Conservation (phyloP, 2,113 vertebrate genomes). For the Cyphomyrus discorhynchus region DNA sequence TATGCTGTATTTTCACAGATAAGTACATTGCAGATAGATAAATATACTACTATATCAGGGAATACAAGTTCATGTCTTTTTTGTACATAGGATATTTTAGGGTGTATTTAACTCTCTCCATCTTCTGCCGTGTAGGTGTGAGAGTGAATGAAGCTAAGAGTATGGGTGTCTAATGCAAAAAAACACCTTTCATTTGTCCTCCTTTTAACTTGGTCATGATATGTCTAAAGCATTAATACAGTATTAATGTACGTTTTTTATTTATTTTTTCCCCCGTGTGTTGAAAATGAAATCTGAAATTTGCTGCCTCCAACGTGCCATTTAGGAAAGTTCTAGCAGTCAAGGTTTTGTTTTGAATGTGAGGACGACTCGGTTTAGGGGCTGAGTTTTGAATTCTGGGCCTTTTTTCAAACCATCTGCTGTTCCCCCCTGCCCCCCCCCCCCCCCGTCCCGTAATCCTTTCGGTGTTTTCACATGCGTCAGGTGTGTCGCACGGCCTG, state of each 20-base stretch:
- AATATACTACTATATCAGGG: constrained; percentile 6
- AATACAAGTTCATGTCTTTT: constrained; percentile 3
- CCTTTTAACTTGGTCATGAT: background rate
- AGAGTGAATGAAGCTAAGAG: background rate
- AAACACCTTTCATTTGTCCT: background rate
- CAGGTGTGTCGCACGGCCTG: background rate
- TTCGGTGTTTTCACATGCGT: background rate
- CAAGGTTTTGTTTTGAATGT: background rate
- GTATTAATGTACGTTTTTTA: constrained; percentile 16
- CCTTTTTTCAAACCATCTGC: background rate
- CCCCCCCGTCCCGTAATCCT: background rate
- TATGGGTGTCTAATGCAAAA: constrained; percentile 9
- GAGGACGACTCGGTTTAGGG: background rate
- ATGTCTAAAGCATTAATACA: constrained; percentile 23
- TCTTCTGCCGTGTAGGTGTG: background rate
- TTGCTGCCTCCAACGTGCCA: background rate
- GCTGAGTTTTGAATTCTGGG: background rate
- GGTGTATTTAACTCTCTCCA: background rate
- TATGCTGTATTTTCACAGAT: constrained; percentile 16
- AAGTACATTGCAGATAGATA: background rate
- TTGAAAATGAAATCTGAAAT: constrained; percentile 3
- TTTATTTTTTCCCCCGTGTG: constrained; percentile 16
- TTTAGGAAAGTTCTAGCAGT: background rate
- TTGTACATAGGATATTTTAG: constrained; percentile 5
- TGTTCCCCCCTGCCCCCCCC: background rate